Percentiles rank a stretch among this genome's conserved stretches.
Evolutionary conservation across 2,888 invertebrate genomes (phyloP).

Genomic region (Campoletis raptor): DNA sequence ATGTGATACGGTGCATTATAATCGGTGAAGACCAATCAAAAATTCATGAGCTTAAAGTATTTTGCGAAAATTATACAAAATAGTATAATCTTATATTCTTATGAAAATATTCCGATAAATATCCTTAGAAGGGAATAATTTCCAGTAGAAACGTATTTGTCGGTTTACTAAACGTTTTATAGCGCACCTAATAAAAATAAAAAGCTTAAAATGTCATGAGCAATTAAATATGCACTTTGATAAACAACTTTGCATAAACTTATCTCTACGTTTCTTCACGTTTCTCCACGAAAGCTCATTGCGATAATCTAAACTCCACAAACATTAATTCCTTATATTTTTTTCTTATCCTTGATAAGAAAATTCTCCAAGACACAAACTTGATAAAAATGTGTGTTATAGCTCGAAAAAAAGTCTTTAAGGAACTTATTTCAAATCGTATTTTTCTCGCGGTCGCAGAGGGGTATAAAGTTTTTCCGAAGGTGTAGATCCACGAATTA

Average conservation of each 20-base stretch:
- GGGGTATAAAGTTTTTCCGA: slow-evolving; percentile 23
- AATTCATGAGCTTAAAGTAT: too few relatives aligned
- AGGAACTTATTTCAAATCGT: neutral
- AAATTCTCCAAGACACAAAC: slow-evolving; percentile 8
- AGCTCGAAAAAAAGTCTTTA: neutral
- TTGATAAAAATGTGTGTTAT: neutral
- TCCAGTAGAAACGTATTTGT: too few relatives aligned
- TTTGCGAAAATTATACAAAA: too few relatives aligned
- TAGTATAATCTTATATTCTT: too few relatives aligned
- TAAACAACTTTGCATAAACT: slow-evolving; percentile 29
- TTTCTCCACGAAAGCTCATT: slow-evolving; percentile 11
- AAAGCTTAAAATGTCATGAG: too few relatives aligned
- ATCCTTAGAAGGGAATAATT: too few relatives aligned
- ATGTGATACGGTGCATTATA: too few relatives aligned
- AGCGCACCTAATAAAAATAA: too few relatives aligned
- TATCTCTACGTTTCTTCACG: slow-evolving; percentile 14
- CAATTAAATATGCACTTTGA: too few relatives aligned
- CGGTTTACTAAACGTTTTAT: too few relatives aligned
- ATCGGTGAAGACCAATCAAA: too few relatives aligned
- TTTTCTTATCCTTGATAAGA: neutral
- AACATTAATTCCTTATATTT: neutral
- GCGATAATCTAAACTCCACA: neutral
- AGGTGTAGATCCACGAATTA: slow-evolving; percentile 44
- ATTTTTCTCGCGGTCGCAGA: slow-evolving; percentile 4
- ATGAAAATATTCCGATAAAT: too few relatives aligned